Evolutionary conservation across 2,888 invertebrate species (phyloP).

Genomic region (Lepidonotus clava): DNA sequence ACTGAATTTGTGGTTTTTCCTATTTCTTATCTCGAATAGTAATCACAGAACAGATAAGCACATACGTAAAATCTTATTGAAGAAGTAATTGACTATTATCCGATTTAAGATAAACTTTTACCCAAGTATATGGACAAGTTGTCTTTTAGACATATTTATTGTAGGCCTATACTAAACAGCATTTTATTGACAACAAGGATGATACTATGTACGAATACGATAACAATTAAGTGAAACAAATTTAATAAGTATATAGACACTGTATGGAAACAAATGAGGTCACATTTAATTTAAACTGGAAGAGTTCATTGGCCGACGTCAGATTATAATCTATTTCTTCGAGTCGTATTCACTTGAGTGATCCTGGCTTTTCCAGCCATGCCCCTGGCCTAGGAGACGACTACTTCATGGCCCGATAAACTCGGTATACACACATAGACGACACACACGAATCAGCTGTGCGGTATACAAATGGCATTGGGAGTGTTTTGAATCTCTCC

Average conservation of each 20-base stretch:
- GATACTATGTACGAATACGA: too few species aligned
- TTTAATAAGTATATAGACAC: too few species aligned
- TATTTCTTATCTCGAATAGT: background rate
- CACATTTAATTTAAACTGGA: too few species aligned
- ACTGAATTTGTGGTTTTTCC: constrained; percentile 36
- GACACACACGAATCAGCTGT: constrained; percentile 17
- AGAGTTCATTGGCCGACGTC: background rate
- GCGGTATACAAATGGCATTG: background rate
- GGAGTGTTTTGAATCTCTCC: constrained; percentile 18
- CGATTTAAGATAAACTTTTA: too few species aligned
- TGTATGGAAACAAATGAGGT: too few species aligned
- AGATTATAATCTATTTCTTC: background rate
- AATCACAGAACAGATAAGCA: background rate
- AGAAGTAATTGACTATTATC: too few species aligned
- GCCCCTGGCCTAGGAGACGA: background rate
- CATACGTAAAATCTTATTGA: too few species aligned
- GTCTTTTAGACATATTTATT: too few species aligned
- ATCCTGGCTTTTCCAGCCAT: background rate
- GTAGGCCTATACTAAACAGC: too few species aligned
- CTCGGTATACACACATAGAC: background rate
- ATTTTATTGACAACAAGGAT: too few species aligned
- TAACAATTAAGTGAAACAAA: too few species aligned
- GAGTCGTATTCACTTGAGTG: background rate
- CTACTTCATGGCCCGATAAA: background rate
- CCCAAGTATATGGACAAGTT: too few species aligned